Evolutionary conservation across 2,888 invertebrate genomes (phyloP), one percentile per base, ranked within the genome.

Genomic region (Chloroclysta siterata): DNA sequence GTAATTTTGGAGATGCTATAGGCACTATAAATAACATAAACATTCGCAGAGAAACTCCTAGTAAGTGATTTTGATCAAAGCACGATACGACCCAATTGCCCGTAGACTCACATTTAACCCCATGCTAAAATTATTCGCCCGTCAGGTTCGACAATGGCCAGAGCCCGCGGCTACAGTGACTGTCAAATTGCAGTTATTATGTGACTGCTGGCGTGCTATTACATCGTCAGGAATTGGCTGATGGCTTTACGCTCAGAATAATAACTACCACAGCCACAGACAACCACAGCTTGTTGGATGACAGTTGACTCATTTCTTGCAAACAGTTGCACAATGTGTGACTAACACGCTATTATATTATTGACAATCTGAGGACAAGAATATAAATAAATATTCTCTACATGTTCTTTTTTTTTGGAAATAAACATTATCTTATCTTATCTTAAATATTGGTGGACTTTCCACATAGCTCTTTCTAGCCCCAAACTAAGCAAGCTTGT

Each of bases 101-200:
- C 50, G 15, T 44, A 0, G 22, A 36, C 28, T 47, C 13, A 47
- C 22, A 65, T 48, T n/a, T 50, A 46, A 51, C 60, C 63, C 57
- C 42, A 28, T 55, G 54, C 47, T 60, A 33, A 44, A 67, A 64
- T 81, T 77, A 74, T 78, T 77, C 73, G 68, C 71, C 68, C 76
- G 76, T 76, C 75, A 74, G 72, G 65, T 76, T 75, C 72, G 77
- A 81, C 81, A 79, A 80, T 76, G 71, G 74, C 62, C 57, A 66
- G 66, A 72, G 67, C 78, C 78, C 72, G 72, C 76, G 69, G 80
- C 75, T 74, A 72, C 74, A 72, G 72, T 75, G 71, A 70, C 74
- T 72, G 81, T 80, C 78, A 84, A 88, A 90, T 89, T 84, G 81
- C 82, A 82, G 84, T 84, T 83, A 87, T 90, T 89, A 85, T 79